phyloP scores from a whole-genome alignment of 2,888 invertebrate species.

The Blastobasis lacticolella region DNA sequence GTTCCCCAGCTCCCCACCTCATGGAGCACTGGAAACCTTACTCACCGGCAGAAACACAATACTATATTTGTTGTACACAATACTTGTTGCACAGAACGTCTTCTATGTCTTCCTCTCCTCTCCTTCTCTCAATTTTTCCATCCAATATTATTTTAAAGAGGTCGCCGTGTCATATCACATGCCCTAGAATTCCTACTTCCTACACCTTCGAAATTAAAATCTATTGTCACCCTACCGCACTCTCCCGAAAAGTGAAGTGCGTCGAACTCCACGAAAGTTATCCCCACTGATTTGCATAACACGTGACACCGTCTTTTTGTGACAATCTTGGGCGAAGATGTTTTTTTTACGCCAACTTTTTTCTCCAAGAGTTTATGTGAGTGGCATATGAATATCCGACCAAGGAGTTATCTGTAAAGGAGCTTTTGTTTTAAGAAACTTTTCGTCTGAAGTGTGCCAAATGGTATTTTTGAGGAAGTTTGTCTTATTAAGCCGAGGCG shows the following conservation, averaged over 20 bases:
- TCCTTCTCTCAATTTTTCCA: too few species aligned
- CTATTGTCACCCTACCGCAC: slow-evolving; percentile 10
- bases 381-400: slow-evolving; percentile 16
- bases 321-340: slow-evolving; percentile 12
- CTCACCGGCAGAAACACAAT: too few species aligned
- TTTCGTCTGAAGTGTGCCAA: not conserved
- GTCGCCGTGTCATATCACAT: too few species aligned
- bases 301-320: slow-evolving; percentile 25
- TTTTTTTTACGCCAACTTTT: slow-evolving; percentile 4
- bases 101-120: too few species aligned
- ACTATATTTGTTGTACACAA: too few species aligned
- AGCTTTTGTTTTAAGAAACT: slow-evolving; percentile 4
- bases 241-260: slow-evolving; percentile 20
- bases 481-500: too few species aligned
- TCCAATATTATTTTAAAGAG: too few species aligned
- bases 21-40: too few species aligned
- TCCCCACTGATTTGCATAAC: slow-evolving; percentile 35
- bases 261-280: slow-evolving; percentile 28
- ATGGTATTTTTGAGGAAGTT: not conserved
- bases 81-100: too few species aligned
- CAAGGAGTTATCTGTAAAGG: slow-evolving; percentile 7
- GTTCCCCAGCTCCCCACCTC: too few species aligned
- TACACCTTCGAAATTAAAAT: too few species aligned
- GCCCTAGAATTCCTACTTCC: too few species aligned
- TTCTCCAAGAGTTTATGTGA: slow-evolving; percentile 5